Evolutionary conservation across 2,113 vertebrate genomes (phyloP).

Genomic region (Mirounga angustirostris): DNA sequence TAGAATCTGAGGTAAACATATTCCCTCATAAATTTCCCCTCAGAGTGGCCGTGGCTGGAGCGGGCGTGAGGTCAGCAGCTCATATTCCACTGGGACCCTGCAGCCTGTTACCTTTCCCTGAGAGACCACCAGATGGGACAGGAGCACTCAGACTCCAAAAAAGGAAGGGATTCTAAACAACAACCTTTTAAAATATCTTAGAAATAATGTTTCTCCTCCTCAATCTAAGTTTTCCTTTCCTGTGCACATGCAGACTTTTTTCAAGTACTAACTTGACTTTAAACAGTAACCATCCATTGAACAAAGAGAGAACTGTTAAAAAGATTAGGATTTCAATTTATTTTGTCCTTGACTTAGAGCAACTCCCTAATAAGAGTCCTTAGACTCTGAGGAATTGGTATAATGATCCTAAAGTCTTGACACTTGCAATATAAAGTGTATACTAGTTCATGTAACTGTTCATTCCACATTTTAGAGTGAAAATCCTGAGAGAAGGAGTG

Average conservation of each 20-base stretch:
- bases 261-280: not conserved
- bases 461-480: not conserved
- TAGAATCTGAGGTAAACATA: not conserved
- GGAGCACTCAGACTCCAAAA: not conserved
- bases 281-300: not conserved
- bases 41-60: not conserved
- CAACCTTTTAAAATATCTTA: not conserved
- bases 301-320: not conserved
- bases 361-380: not conserved
- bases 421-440: not conserved
- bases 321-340: not conserved
- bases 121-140: not conserved
- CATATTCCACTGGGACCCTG: not conserved
- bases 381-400: conserved; percentile 20
- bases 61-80: not conserved
- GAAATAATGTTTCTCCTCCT: conserved; percentile 2
- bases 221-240: conserved; percentile 18
- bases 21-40: not conserved
- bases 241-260: not conserved
- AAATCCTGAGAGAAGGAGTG: not conserved
- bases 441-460: not conserved
- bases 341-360: not conserved
- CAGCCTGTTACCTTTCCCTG: not conserved
- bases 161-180: conserved; percentile 7
- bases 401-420: conserved; percentile 2